Conservation (phyloP, 2,888 invertebrate species). For the Autographa gamma region DNA sequence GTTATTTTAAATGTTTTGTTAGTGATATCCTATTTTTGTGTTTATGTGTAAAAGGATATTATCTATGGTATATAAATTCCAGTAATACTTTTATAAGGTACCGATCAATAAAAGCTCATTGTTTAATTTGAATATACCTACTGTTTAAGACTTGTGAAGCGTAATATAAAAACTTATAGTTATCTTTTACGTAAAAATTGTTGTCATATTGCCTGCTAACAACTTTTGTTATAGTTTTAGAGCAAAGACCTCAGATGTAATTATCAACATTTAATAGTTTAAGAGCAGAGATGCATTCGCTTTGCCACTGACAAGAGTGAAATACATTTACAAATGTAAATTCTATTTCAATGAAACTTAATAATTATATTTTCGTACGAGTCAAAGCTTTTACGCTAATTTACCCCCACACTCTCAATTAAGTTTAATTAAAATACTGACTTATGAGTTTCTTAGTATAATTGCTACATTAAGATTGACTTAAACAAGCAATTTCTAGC, state of each 20-base stretch:
- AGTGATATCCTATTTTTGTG: too few species aligned
- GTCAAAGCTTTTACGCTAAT: conserved; percentile 3
- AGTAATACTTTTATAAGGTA: too few species aligned
- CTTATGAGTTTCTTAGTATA: neutral
- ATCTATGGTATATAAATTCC: too few species aligned
- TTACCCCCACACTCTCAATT: neutral
- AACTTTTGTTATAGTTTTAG: too few species aligned
- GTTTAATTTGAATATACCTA: too few species aligned
- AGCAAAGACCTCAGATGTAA: neutral
- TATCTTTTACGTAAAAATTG: too few species aligned
- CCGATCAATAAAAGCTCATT: too few species aligned
- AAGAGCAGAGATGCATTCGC: neutral
- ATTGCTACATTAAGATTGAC: neutral
- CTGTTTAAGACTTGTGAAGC: too few species aligned
- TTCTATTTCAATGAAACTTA: neutral
- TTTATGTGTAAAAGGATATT: too few species aligned
- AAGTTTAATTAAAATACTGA: neutral
- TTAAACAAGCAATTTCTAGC: neutral
- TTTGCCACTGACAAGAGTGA: neutral
- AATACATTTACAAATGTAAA: neutral
- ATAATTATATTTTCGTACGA: neutral
- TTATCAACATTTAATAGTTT: conserved; percentile 1
- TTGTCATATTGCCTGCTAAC: too few species aligned
- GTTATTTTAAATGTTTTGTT: too few species aligned
- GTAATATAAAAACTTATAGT: too few species aligned